phyloP scores from a whole-genome alignment of 2,113 vertebrate species.

The Hippotragus niger region DNA sequence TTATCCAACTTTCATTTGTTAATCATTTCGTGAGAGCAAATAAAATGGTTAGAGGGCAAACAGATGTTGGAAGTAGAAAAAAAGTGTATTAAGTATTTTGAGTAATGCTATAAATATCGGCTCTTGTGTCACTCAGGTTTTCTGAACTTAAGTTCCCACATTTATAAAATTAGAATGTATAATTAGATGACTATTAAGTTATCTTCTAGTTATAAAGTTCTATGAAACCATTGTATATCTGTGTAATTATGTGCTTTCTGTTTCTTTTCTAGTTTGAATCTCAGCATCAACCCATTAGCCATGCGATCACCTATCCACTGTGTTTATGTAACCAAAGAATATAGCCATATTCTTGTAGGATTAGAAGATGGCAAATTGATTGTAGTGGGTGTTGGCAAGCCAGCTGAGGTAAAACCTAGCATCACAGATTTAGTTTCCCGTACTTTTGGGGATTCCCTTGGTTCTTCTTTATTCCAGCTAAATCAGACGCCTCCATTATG shows the following conservation, averaged over 20 bases:
- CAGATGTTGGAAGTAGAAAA: slow-evolving; percentile 13
- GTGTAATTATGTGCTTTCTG: slow-evolving; percentile 50
- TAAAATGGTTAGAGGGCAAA: slow-evolving; percentile 8
- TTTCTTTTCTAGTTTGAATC: slow-evolving; percentile 86
- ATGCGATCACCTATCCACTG: slow-evolving; percentile 94
- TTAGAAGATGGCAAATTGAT: slow-evolving; percentile 97
- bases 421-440: slow-evolving; percentile 89
- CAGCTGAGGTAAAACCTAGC: slow-evolving; percentile 95
- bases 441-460: slow-evolving; percentile 84
- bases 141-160: background rate
- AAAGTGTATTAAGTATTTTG: background rate
- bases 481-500: slow-evolving; percentile 86
- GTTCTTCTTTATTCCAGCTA: slow-evolving; percentile 85
- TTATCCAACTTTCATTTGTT: background rate
- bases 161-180: background rate
- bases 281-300: slow-evolving; percentile 88
- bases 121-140: background rate
- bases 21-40: background rate
- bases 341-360: slow-evolving; percentile 94
- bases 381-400: slow-evolving; percentile 95
- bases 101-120: background rate
- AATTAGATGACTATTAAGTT: slow-evolving; percentile 1
- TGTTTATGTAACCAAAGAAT: slow-evolving; percentile 94
- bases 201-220: slow-evolving; percentile 21
- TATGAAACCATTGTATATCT: background rate